phyloP scores from a whole-genome alignment of 92 coral and sea anemone genomes.

The Nematostella vectensis region DNA sequence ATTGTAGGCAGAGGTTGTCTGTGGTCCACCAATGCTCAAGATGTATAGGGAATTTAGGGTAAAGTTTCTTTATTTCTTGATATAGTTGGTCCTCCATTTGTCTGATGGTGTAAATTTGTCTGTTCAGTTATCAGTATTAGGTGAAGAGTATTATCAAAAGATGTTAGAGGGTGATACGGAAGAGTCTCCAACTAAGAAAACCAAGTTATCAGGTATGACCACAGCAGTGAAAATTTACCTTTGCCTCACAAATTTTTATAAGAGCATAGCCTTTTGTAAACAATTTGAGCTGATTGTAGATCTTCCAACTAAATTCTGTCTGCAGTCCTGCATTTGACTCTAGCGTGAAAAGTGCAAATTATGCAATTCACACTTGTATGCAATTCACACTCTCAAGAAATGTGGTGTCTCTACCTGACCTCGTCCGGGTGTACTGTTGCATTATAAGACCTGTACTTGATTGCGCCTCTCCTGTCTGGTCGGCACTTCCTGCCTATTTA shows the following conservation, averaged over 20 bases:
- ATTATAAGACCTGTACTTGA: background rate
- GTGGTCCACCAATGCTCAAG: conserved; percentile 85
- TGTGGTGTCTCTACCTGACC: background rate
- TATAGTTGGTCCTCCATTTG: no score
- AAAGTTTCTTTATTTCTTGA: no score
- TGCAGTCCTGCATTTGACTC: no score
- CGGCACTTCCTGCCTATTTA: background rate
- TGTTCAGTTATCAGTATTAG: conserved; percentile 30
- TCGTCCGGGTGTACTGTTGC: background rate
- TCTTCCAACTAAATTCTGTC: no score
- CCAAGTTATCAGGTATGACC: conserved; percentile 50
- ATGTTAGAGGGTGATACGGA: conserved; percentile 17
- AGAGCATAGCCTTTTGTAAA: no score
- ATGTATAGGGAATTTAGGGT: conserved; percentile 90
- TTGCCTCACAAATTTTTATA: no score
- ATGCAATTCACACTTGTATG: no score
- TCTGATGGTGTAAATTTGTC: no score
- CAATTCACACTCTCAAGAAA: background rate
- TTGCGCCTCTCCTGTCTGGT: background rate
- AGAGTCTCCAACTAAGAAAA: conserved; percentile 45
- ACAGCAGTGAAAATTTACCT: no score
- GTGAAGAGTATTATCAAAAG: conserved; percentile 44
- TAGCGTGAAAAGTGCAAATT: no score
- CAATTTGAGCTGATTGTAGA: no score
- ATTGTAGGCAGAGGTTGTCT: conserved; percentile 65